These are phyloP conservation scores for Notamacropus eugenii DNA, from an alignment of 2,797 vertebrate genomes.

Conservation along the genomic window DNA sequence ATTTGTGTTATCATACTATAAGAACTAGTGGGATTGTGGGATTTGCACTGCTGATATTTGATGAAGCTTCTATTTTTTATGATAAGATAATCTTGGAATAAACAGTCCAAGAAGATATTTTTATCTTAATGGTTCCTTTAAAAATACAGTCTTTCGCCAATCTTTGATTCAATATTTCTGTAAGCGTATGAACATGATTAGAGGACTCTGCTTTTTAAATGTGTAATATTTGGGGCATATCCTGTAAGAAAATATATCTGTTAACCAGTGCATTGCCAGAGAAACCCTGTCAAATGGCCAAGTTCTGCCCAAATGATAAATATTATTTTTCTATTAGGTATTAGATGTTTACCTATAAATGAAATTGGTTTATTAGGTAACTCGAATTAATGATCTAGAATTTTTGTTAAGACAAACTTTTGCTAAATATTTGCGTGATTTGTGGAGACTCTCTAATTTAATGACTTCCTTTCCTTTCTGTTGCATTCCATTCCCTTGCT, in stretches of 20 bases:
- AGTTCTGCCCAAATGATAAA: neutral
- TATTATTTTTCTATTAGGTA: neutral
- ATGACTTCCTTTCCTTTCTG: neutral
- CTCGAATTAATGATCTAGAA: neutral
- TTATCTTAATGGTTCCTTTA: conserved; percentile 34
- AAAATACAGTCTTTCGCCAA: conserved; percentile 13
- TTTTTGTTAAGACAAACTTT: neutral
- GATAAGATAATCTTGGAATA: neutral
- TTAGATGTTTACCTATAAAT: neutral
- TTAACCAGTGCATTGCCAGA: neutral
- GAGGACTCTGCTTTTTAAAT: conserved; percentile 27
- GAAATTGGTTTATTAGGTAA: neutral
- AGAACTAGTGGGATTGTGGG: neutral
- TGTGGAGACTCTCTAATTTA: neutral
- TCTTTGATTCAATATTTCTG: neutral
- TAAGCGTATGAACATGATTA: neutral
- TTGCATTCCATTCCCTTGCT: neutral
- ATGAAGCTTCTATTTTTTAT: conserved; percentile 6
- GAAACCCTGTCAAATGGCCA: neutral
- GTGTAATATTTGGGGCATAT: neutral
- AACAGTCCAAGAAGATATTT: neutral
- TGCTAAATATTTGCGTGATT: neutral
- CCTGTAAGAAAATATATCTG: neutral
- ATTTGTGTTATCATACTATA: neutral
- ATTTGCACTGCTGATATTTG: neutral